A percentile compares a stretch with the other conserved stretches of the same genome.
phyloP scores from a whole-genome alignment of 2,797 vertebrate genomes.

The Macroramphosus scolopax region DNA sequence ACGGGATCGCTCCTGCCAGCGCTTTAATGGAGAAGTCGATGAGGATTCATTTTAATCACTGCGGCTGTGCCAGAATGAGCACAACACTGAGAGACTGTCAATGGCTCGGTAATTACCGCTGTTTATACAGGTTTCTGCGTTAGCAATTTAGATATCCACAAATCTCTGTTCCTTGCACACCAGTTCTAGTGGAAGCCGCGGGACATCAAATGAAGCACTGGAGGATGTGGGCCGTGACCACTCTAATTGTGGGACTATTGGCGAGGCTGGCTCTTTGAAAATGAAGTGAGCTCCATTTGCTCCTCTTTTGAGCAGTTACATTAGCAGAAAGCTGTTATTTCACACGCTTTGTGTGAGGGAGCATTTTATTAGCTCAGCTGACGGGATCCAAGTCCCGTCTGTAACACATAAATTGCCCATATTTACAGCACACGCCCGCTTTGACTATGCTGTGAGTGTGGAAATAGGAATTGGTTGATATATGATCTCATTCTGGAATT shows the following conservation, averaged over 20 bases:
- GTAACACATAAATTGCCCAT: conserved; percentile 10
- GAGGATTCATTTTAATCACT: conserved; percentile 99
- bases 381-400: conserved; percentile 11
- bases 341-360: conserved; percentile 32
- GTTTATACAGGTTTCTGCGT: conserved; percentile 96
- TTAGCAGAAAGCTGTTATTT: conserved; percentile 67
- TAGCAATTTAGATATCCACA: conserved; percentile 94
- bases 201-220: conserved; percentile 78
- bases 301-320: conserved; percentile 60
- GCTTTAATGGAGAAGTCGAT: conserved; percentile 99
- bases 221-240: conserved; percentile 69
- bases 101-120: conserved; percentile 96
- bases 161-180: conserved; percentile 82
- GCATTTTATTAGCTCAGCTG: conserved; percentile 39
- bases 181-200: conserved; percentile 58
- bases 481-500: conserved; percentile 3
- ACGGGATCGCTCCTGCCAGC: conserved; percentile 97
- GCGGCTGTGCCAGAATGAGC: conserved; percentile 95
- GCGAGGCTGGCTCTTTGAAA: conserved; percentile 60
- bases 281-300: conserved; percentile 62
- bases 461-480: neutral
- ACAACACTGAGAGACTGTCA: conserved; percentile 92
- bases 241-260: conserved; percentile 70
- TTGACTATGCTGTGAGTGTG: conserved; percentile 3
- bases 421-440: conserved; percentile 1